Evolutionary conservation across 2,888 invertebrate genomes (phyloP).

Genomic region (Aphodius sticticus): DNA sequence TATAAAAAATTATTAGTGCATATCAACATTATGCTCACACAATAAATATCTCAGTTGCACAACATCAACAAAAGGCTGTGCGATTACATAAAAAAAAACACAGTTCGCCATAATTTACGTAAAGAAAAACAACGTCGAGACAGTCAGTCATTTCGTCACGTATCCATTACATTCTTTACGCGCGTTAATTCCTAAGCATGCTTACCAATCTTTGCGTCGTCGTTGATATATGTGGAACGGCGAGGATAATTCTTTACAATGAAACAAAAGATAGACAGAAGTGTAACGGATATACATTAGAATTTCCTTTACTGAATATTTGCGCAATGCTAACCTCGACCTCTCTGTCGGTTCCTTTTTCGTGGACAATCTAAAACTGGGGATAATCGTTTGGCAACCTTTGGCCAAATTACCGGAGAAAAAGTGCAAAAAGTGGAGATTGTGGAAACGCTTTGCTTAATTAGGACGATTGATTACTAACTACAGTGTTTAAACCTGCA

Average conservation of each 20-base stretch:
- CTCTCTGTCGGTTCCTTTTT: background rate
- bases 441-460: background rate
- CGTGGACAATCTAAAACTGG: background rate
- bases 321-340: background rate
- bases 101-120: background rate
- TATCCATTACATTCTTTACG: background rate
- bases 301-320: background rate
- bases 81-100: background rate
- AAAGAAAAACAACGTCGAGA: background rate
- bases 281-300: constrained; percentile 4
- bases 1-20: background rate
- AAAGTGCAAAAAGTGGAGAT: background rate
- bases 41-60: constrained; percentile 4
- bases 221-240: background rate
- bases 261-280: constrained; percentile 4
- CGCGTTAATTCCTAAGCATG: background rate
- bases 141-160: background rate
- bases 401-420: background rate
- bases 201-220: background rate
- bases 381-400: background rate
- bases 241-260: background rate
- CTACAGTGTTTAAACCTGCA: background rate
- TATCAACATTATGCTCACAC: background rate
- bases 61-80: background rate
- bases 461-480: background rate